Evolutionary conservation across 2,888 invertebrate genomes (phyloP).

Genomic region (Zhuqinia jingwanae): DNA sequence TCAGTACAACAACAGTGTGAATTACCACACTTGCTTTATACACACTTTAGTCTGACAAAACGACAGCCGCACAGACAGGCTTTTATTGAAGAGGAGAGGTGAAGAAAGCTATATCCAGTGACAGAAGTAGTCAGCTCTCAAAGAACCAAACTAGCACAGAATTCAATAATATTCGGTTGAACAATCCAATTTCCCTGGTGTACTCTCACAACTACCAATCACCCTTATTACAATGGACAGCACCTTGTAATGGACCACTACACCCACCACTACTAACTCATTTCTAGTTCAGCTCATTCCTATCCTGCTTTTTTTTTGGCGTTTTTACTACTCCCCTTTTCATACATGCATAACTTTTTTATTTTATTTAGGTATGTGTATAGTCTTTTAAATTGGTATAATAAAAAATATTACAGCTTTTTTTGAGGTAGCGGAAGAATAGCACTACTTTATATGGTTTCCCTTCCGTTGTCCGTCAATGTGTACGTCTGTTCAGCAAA

Average conservation of each 20-base stretch:
- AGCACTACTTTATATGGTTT: too few relatives aligned
- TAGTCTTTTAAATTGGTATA: not conserved
- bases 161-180: slow-evolving; percentile 55
- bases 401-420: too few relatives aligned
- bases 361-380: not conserved
- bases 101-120: not conserved
- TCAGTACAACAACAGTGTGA: slow-evolving; percentile 19
- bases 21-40: too few relatives aligned
- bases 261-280: too few relatives aligned
- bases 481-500: too few relatives aligned
- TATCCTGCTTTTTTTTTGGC: not conserved
- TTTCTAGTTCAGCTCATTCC: slow-evolving; percentile 33
- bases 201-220: slow-evolving; percentile 22
- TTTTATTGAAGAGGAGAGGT: too few relatives aligned
- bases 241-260: slow-evolving; percentile 56
- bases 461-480: too few relatives aligned
- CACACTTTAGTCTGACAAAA: not conserved
- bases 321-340: not conserved
- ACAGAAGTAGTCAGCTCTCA: too few relatives aligned
- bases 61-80: too few relatives aligned
- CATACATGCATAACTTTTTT: not conserved
- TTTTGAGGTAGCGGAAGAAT: too few relatives aligned
- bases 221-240: slow-evolving; percentile 51
- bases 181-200: slow-evolving; percentile 52
- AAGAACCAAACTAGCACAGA: slow-evolving; percentile 12